Evolutionary conservation across 2,888 invertebrate species (phyloP).

Genomic region (Caenorhabditis parvicauda): DNA sequence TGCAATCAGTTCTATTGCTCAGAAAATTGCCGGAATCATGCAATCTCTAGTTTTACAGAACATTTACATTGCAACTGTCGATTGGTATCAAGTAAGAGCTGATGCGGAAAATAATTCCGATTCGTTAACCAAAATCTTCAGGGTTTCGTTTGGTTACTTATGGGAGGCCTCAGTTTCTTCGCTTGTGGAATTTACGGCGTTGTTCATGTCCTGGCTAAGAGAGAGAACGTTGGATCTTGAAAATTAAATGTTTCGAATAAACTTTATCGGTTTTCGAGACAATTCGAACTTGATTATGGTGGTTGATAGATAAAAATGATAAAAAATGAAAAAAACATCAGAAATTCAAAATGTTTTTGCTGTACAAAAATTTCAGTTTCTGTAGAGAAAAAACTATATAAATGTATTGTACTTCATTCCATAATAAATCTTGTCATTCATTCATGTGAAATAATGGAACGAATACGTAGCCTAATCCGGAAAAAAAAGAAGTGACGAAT

Average conservation of each 20-base stretch:
- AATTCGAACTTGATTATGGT: too few species aligned
- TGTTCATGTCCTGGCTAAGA: constrained; percentile 48
- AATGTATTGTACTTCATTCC: too few species aligned
- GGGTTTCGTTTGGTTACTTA: constrained; percentile 57
- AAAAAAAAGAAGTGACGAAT: too few species aligned
- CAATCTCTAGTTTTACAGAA: constrained; percentile 52
- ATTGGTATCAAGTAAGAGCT: constrained; percentile 50
- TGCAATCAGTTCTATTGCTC: constrained; percentile 51
- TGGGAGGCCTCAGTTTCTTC: constrained; percentile 38
- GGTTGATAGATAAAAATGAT: too few species aligned
- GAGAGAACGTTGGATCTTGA: constrained; percentile 38
- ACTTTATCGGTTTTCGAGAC: too few species aligned
- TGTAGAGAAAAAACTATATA: too few species aligned
- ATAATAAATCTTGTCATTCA: too few species aligned
- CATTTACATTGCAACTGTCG: constrained; percentile 53
- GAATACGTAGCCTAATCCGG: too few species aligned
- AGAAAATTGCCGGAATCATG: constrained; percentile 49
- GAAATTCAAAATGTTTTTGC: too few species aligned
- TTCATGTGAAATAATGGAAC: too few species aligned
- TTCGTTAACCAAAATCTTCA: constrained; percentile 12
- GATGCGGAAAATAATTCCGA: not conserved
- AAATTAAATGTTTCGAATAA: constrained; percentile 1
- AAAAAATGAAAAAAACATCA: too few species aligned
- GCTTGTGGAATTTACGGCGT: constrained; percentile 45
- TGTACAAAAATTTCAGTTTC: too few species aligned